These are phyloP conservation scores for Malurus splendens DNA, from an alignment of 2,797 vertebrate species.

Conservation along the genomic window DNA sequence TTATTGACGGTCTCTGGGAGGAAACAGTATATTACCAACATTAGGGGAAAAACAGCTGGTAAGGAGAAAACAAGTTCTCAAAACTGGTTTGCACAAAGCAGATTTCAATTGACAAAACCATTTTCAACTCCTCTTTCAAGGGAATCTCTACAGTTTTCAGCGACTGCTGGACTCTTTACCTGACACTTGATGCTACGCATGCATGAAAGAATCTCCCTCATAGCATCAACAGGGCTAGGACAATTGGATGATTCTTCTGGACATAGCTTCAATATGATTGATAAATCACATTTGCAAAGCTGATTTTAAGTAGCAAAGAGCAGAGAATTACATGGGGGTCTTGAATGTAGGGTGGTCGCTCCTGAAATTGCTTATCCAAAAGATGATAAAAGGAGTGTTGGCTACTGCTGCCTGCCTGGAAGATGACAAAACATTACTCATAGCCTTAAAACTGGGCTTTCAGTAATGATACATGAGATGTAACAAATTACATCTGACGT, in stretches of 20 bases:
- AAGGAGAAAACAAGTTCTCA: neutral
- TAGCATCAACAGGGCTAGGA: neutral
- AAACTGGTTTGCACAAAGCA: neutral
- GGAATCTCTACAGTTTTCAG: neutral
- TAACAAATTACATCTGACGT: neutral
- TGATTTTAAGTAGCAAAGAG: neutral
- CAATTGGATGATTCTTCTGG: neutral
- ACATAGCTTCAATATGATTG: neutral
- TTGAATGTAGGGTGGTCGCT: neutral
- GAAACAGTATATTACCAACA: neutral
- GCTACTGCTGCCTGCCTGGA: neutral
- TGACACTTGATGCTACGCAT: neutral
- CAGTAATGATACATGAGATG: neutral
- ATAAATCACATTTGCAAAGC: rapidly evolving
- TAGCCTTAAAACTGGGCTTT: neutral
- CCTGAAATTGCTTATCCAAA: neutral
- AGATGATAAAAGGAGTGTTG: neutral
- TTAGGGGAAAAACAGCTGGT: neutral
- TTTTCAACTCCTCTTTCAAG: neutral
- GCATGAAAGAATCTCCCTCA: neutral
- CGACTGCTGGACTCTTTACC: neutral
- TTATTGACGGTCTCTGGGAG: neutral
- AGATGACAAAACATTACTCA: neutral
- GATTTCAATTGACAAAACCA: neutral
- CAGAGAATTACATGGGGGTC: neutral